These are phyloP conservation scores for Fragum whitleyi DNA, from an alignment of 2,888 invertebrate genomes.

Conservation along the genomic window DNA sequence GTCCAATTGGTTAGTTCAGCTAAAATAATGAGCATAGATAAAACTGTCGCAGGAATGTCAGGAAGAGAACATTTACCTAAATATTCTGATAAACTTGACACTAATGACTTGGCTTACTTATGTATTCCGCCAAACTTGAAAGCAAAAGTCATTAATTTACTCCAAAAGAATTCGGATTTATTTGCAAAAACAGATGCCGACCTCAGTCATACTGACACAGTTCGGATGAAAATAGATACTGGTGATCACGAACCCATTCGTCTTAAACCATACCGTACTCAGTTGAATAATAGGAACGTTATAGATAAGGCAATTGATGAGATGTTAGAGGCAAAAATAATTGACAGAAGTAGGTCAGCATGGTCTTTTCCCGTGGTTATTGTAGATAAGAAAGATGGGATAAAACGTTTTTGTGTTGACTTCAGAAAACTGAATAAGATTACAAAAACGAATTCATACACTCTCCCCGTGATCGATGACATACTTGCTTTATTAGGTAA, in stretches of 20 bases:
- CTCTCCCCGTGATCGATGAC: conserved; percentile 44
- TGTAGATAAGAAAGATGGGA: conserved; percentile 11
- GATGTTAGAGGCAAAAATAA: conserved; percentile 27
- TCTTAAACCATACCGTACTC: conserved; percentile 23
- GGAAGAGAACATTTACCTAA: too few relatives aligned
- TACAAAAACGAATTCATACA: conserved; percentile 6
- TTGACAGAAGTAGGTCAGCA: background rate
- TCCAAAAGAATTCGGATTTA: too few relatives aligned
- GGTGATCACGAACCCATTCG: conserved; percentile 9
- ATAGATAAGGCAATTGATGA: conserved; percentile 36
- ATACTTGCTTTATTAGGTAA: conserved; percentile 35
- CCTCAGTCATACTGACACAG: too few relatives aligned
- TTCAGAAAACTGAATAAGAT: conserved; percentile 17
- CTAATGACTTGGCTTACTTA: background rate
- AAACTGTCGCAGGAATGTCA: too few relatives aligned
- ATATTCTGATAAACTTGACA: background rate
- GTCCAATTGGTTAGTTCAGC: background rate
- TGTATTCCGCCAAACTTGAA: background rate
- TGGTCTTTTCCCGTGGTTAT: background rate
- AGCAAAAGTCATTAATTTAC: background rate
- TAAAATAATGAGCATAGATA: background rate
- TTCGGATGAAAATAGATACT: too few relatives aligned
- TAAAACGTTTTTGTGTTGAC: background rate
- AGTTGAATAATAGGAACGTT: conserved; percentile 18
- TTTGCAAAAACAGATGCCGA: too few relatives aligned